Evolutionary conservation across 2,797 vertebrate species (phyloP), one percentile per base, ranked within the genome.

Genomic region (Ispidina lecontei): DNA sequence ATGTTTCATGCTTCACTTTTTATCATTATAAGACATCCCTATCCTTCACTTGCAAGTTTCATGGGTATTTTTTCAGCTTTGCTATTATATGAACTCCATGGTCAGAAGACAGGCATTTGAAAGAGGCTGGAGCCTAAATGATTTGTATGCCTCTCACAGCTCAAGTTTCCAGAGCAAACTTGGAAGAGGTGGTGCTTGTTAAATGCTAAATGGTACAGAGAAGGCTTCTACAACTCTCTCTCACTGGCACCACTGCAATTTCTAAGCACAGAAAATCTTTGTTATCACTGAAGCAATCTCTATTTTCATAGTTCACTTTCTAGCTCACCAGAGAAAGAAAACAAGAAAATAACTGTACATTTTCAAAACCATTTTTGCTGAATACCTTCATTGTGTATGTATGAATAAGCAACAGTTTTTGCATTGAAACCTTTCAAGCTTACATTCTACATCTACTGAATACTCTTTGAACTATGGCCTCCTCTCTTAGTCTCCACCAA

Each of bases 311-410:
- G 26, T 64, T 89, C 4, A 0, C 31, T 86, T 49, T 51, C 55
- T 46, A 86, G 31, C 20, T 90, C 37, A 49, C 26, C 25, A 67
- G 31, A 78, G 51, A 72, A 93, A 71, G 67, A 86, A 87, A 73
- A 70, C 25, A 78, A 35, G 43, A 71, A 26, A 54, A 60, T 58
- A 77, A 63, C 60, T 28, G 13, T 39, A 49, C 3, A 1, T 49
- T 86, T 89, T 62, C 55, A 86, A 59, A 58, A 76, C 10, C 4
- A 26, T 4, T 77, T 70, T 84, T 78, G 31, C 44, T 93, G 52
- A 95, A 94, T 90, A 41, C 49, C 19, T 64, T 86, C 71, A 88
- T 91, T 95, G 90, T 92, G 37, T 16, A 5, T 11, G 13, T 64
- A 82, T 92, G 82, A 94, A 93, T 78, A 74, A 75, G 26, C 41